Evolutionary conservation across 2,888 invertebrate species (phyloP).

Genomic region (Drosophila leonis): DNA sequence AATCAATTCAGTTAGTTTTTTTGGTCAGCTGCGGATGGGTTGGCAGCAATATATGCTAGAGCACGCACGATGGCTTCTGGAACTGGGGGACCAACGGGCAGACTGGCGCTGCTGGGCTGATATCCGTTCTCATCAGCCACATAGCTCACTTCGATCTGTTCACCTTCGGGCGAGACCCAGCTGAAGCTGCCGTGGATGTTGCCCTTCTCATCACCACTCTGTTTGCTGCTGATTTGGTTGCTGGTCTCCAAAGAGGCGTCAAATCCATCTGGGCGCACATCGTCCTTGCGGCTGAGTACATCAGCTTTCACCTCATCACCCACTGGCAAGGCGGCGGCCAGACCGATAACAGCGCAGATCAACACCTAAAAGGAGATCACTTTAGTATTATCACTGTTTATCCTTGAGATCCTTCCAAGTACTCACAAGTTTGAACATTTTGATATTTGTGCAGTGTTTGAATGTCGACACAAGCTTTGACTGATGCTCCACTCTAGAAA

Average conservation of each 20-base stretch:
- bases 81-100: slow-evolving; percentile 69
- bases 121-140: slow-evolving; percentile 80
- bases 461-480: slow-evolving; percentile 53
- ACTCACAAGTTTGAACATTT: slow-evolving; percentile 74
- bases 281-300: slow-evolving; percentile 49
- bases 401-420: not conserved
- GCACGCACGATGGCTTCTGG: slow-evolving; percentile 59
- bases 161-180: slow-evolving; percentile 77
- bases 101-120: slow-evolving; percentile 63
- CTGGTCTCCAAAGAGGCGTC: slow-evolving; percentile 52
- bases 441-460: slow-evolving; percentile 40
- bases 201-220: slow-evolving; percentile 73
- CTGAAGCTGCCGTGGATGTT: slow-evolving; percentile 67
- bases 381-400: not conserved
- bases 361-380: slow-evolving; percentile 43
- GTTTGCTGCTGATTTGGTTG: slow-evolving; percentile 70
- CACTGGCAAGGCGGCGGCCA: slow-evolving; percentile 53
- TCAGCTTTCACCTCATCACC: slow-evolving; percentile 62
- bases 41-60: slow-evolving; percentile 59
- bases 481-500: slow-evolving; percentile 53
- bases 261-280: slow-evolving; percentile 77
- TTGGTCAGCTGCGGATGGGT: slow-evolving; percentile 9
- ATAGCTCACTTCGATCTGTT: slow-evolving; percentile 67
- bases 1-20: not conserved
- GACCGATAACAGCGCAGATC: slow-evolving; percentile 61